phyloP scores from a whole-genome alignment of 2,797 vertebrate genomes.

The Mormyrus proboscirostris region DNA sequence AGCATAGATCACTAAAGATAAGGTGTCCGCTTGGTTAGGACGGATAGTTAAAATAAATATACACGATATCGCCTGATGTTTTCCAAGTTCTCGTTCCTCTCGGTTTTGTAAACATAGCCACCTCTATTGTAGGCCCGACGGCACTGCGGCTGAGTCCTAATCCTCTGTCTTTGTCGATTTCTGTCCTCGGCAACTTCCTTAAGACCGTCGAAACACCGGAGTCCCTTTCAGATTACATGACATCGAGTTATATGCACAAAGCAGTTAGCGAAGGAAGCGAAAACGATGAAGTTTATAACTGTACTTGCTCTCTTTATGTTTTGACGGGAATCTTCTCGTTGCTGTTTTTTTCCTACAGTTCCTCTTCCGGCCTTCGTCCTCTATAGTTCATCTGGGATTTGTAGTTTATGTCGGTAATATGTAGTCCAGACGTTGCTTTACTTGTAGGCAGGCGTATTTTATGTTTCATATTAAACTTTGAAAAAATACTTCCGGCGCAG shows the following conservation, averaged over 20 bases:
- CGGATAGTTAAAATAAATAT: background rate
- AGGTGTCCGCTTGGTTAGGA: background rate
- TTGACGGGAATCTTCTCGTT: conserved; percentile 1
- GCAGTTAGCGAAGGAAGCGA: background rate
- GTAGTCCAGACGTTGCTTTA: background rate
- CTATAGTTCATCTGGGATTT: background rate
- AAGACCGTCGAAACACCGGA: background rate
- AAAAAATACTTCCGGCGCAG: background rate
- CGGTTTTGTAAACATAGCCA: conserved; percentile 10
- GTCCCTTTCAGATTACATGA: background rate
- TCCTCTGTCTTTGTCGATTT: conserved; percentile 15
- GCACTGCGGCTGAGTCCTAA: conserved; percentile 5
- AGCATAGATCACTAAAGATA: background rate
- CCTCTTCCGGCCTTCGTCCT: background rate
- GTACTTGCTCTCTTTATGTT: conserved; percentile 12
- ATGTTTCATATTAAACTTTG: background rate
- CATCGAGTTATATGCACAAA: background rate
- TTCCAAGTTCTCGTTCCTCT: background rate
- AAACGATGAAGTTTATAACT: background rate
- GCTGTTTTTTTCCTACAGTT: background rate
- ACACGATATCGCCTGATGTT: background rate
- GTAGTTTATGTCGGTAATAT: background rate
- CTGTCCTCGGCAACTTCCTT: background rate
- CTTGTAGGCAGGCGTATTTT: background rate
- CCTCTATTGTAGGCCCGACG: conserved; percentile 22